phyloP scores from a whole-genome alignment of 92 coral and sea anemone genomes.

The Micromussa lordhowensis region DNA sequence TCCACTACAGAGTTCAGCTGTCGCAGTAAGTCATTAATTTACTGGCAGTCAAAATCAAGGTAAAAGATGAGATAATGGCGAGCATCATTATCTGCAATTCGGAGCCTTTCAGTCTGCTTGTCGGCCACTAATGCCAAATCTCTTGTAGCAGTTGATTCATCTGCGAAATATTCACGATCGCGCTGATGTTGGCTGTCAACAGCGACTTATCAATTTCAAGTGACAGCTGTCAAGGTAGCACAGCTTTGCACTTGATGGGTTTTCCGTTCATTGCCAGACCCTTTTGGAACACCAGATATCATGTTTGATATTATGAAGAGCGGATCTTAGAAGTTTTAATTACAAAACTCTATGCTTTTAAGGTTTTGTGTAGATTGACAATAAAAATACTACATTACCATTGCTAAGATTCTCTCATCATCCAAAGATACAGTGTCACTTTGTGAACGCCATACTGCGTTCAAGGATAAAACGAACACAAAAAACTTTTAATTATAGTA shows the following conservation, averaged over 20 bases:
- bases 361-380: background rate
- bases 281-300: background rate
- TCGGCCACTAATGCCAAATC: background rate
- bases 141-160: background rate
- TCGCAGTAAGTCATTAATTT: conserved; percentile 18
- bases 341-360: conserved; percentile 1
- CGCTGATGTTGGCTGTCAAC: conserved; percentile 69
- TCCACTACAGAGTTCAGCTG: conserved; percentile 15
- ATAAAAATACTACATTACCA: background rate
- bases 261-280: background rate
- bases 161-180: background rate
- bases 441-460: background rate
- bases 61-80: conserved; percentile 13
- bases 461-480: background rate
- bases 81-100: conserved; percentile 19
- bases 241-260: conserved; percentile 11
- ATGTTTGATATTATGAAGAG: conserved; percentile 6
- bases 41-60: conserved; percentile 28
- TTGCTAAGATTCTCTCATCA: background rate
- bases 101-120: conserved; percentile 31
- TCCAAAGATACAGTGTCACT: background rate
- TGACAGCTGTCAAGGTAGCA: conserved; percentile 62
- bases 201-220: conserved; percentile 27
- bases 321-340: background rate
- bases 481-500: background rate